Base-by-base conservation (phyloP, 2,888 invertebrate species). In the Salpingus planirostris region DNA sequence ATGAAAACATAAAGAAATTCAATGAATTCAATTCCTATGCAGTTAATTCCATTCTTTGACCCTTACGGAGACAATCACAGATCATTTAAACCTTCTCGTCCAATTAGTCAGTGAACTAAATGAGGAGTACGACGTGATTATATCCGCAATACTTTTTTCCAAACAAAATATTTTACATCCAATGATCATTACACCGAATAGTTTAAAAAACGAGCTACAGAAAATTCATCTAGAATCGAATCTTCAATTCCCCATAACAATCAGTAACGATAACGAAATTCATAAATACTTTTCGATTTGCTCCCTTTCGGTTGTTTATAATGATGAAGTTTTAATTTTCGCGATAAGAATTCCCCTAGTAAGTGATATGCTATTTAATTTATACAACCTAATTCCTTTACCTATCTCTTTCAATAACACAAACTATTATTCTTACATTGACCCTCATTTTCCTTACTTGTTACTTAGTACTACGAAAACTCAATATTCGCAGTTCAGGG, bases 131-230 rank as follows among this genome's bases (percentile, higher is more conserved):
- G 39, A 44, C 29, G 22, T 31, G 8, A 29, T 31, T 11, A 42
- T 37, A 4, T 36, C 40, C 10, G 27, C 44, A 22, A 41, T 47
- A 21, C 29, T 44, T 21, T 47, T 44, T 33, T 18, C 36, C 3
- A 43, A 42, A 39, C 37, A 43, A 42, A 39, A 37, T 27, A 24
- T 44, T 14, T 13, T 46, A 11, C 39, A 44, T 30, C 42, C 44
- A 6, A 25, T 27, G 10, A 31, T 43, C 10, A 41, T 44, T 3
- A 41, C 39, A 10, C 43, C 44, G n/a, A 25, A 18, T 15, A 11
- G 25, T n/a, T 21, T 38, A 11, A 11, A 18, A 29, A 13, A 24
- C n/a, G 25, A 33, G 22, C 11, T 28, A 26, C 10, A 14, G 10
- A 13, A 11, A 33, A 23, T 24, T 15, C 24, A 35, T 26, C 8